phyloP scores from a whole-genome alignment of 1,140 invertebrate genomes.

The Brachionus manjavacas region DNA sequence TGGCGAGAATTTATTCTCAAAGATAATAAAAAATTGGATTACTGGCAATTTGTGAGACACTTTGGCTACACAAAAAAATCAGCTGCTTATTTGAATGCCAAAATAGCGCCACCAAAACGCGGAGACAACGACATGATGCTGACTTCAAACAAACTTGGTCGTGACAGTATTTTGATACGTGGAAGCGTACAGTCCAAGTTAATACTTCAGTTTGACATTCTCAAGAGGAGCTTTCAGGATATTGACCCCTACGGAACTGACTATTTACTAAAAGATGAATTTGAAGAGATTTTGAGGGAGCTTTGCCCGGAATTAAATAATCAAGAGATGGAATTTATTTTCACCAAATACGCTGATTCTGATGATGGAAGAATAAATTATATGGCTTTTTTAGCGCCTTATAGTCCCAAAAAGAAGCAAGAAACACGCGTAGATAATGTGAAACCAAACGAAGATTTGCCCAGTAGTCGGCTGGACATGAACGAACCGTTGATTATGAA shows the following conservation, averaged over 20 bases:
- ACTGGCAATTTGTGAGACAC: slow-evolving; percentile 55
- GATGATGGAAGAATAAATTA: slow-evolving; percentile 35
- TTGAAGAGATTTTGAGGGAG: slow-evolving; percentile 53
- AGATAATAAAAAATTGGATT: slow-evolving; percentile 54
- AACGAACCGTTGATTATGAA: background rate
- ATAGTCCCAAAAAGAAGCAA: background rate
- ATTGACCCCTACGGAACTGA: slow-evolving; percentile 57
- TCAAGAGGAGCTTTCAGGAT: slow-evolving; percentile 53
- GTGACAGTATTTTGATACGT: slow-evolving; percentile 53
- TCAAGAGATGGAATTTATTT: slow-evolving; percentile 48
- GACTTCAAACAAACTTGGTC: slow-evolving; percentile 55
- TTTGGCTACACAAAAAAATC: slow-evolving; percentile 54
- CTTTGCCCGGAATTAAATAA: slow-evolving; percentile 55
- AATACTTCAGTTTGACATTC: slow-evolving; percentile 56
- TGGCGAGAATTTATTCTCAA: slow-evolving; percentile 57
- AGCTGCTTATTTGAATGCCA: slow-evolving; percentile 56
- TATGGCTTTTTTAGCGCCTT: background rate
- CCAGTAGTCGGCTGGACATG: slow-evolving; percentile 4
- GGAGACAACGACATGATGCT: slow-evolving; percentile 56
- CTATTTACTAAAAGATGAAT: slow-evolving; percentile 52
- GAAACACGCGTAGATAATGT: background rate
- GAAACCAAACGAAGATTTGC: background rate
- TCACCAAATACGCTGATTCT: background rate
- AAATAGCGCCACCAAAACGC: slow-evolving; percentile 51
- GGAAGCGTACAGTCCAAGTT: slow-evolving; percentile 55